These are phyloP conservation scores for Holothuria leucospilota DNA, from an alignment of 53 echinoderm and acorn worm species.

Conservation along the genomic window DNA sequence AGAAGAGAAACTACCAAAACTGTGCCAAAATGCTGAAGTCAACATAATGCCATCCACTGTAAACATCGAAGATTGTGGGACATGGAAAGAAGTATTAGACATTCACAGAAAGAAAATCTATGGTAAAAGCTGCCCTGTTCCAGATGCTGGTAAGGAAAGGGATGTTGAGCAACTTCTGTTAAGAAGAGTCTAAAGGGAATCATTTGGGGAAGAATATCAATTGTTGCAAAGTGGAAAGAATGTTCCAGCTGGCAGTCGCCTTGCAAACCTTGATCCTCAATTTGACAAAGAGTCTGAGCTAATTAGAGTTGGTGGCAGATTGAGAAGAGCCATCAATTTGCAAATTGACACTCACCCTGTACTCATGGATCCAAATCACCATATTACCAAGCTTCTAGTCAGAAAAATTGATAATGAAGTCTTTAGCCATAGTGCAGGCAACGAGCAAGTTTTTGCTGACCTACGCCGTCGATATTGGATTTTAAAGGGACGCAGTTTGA, in stretches of 20 bases:
- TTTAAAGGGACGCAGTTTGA: constrained; percentile 24
- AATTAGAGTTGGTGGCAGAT: constrained; percentile 49
- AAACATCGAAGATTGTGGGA: constrained; percentile 11
- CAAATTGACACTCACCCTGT: constrained; percentile 28
- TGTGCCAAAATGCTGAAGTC: constrained; percentile 1
- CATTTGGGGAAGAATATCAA: no score
- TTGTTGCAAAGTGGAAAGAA: background rate
- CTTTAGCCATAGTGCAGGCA: constrained; percentile 47
- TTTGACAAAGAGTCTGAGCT: constrained; percentile 22
- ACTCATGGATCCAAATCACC: constrained; percentile 31
- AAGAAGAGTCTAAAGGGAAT: no score
- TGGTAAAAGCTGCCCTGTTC: background rate
- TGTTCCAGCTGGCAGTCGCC: background rate
- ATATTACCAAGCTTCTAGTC: constrained; percentile 29
- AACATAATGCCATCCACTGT: background rate
- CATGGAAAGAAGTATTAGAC: constrained; percentile 21
- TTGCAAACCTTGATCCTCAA: constrained; percentile 17
- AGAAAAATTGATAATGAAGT: constrained; percentile 25
- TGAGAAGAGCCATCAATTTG: background rate
- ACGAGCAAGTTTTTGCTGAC: constrained; percentile 45
- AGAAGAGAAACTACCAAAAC: constrained; percentile 4
- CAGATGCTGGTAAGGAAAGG: constrained; percentile 25
- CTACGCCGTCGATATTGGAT: constrained; percentile 48
- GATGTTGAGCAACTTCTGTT: constrained; percentile 19
- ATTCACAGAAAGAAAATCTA: background rate